Percentiles rank a stretch among this genome's conserved stretches.
phyloP scores from a whole-genome alignment of 2,797 vertebrate genomes.

The Mus spretus region DNA sequence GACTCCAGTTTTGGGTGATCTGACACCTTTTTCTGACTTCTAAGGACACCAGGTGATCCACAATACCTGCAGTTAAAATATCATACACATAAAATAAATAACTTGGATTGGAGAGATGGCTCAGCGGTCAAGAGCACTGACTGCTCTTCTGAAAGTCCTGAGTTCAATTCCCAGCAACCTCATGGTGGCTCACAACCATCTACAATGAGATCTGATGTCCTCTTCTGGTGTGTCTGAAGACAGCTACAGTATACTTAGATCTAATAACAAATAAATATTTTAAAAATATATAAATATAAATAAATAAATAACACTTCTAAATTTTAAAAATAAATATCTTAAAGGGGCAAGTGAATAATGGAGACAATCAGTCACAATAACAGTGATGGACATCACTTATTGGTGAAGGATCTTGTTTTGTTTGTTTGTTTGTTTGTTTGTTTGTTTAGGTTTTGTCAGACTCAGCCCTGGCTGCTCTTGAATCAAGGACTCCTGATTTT shows the following conservation, averaged over 20 bases:
- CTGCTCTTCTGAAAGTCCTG: no score
- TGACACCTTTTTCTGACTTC: not conserved
- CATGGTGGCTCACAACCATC: no score
- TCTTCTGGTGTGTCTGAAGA: no score
- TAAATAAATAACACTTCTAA: not conserved
- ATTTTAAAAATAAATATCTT: not conserved
- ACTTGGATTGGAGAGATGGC: no score
- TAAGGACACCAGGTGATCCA: not conserved
- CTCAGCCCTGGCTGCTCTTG: not conserved
- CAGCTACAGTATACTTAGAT: no score
- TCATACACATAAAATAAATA: not conserved
- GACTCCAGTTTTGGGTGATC: not conserved
- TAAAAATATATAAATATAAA: not conserved
- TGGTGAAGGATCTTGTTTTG: not conserved
- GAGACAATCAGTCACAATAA: not conserved
- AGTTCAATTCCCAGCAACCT: no score
- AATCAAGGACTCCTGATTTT: not conserved
- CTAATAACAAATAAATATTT: no score
- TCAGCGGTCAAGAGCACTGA: no score
- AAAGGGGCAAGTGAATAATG: not conserved
- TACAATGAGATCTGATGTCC: no score
- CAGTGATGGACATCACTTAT: not conserved
- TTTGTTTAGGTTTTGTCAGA: not conserved
- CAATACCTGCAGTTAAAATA: not conserved
- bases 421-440: not conserved